These are phyloP conservation scores for Crossocerus cetratus DNA, from an alignment of 2,888 invertebrate genomes.

Conservation along the genomic window DNA sequence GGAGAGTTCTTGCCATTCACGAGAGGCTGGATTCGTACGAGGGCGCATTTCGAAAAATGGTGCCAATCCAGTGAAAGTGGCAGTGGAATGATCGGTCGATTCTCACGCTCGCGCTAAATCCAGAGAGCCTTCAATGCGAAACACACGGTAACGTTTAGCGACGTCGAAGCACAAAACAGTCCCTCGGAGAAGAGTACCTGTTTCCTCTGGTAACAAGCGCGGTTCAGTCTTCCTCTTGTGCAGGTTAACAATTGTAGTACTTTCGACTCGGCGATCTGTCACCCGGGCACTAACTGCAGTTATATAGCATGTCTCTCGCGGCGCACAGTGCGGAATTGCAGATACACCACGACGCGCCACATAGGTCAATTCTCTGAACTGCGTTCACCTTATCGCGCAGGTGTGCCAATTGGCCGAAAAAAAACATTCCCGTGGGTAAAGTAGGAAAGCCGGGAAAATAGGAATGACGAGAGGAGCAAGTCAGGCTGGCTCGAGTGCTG, in stretches of 20 bases:
- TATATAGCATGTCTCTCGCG: constrained; percentile 17
- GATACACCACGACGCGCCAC: constrained; percentile 44
- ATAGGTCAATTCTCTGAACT: constrained; percentile 55
- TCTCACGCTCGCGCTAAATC: too few species aligned
- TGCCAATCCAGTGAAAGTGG: too few species aligned
- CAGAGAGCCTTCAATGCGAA: background rate
- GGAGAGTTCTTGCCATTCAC: too few species aligned
- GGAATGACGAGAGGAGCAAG: too few species aligned
- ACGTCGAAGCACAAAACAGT: too few species aligned
- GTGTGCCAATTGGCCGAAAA: constrained; percentile 42
- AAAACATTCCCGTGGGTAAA: constrained; percentile 34
- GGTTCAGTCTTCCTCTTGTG: constrained; percentile 11
- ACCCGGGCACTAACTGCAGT: constrained; percentile 31
- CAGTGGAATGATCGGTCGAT: too few species aligned
- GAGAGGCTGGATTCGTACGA: too few species aligned
- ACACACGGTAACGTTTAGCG: background rate
- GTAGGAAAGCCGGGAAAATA: too few species aligned
- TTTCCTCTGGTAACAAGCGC: background rate
- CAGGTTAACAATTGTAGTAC: constrained; percentile 23
- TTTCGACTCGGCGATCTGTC: constrained; percentile 26
- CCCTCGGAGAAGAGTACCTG: too few species aligned
- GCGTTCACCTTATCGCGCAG: constrained; percentile 47
- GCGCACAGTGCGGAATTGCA: constrained; percentile 40
- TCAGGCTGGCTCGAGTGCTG: too few species aligned
- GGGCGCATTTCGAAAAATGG: too few species aligned